Evolutionary conservation across 1,140 invertebrate species (phyloP), one percentile per base, ranked within the genome.

Genomic region (Tetraneura akinire): DNA sequence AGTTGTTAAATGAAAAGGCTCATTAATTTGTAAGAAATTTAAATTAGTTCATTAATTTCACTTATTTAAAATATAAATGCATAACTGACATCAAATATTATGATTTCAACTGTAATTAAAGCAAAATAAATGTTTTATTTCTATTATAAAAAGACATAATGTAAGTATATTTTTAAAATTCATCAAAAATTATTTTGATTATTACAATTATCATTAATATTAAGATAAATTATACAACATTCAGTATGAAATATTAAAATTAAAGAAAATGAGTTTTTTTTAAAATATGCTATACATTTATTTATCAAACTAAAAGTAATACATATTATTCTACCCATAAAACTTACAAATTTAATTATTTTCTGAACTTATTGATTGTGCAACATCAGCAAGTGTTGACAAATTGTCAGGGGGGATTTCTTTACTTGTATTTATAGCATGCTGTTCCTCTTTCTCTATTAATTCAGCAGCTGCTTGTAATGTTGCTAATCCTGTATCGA

Each of bases 301-400:
- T 70, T 49, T 32, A 37, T 45, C n/a, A 49, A 29, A 70, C 45
- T 29, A 51, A 51, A 51, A 51, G 11, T 11, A 32, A 32, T 32
- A 11, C 10, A 13, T 16, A 45, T 16, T 23, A n/a, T n/a, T n/a
- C n/a, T n/a, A n/a, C n/a, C n/a, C n/a, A n/a, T n/a, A n/a, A 13
- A 29, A 51, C 47, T 29, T 70, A 49, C 23, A 49, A 29, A 51
- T 14, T 60, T 78, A 78, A 29, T 78, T 78, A 32, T 78, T 81
- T 47, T 74, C 55, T 62, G 80, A 60, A 49, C 80, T 81, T 18
- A 76, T 21, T 9, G 68, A 32, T 71, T 80, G 80, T 37, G 80
- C 80, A 42, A 66, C 80, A 47, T 80, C 64, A 55, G 80, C 80
- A 26, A 81, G 26, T 23, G 80, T 81, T 18, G 70, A 74, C 18